Evolutionary conservation across 2,888 invertebrate species (phyloP), one percentile per base, ranked within the genome.

Genomic region (Ornithoptera priamus): DNA sequence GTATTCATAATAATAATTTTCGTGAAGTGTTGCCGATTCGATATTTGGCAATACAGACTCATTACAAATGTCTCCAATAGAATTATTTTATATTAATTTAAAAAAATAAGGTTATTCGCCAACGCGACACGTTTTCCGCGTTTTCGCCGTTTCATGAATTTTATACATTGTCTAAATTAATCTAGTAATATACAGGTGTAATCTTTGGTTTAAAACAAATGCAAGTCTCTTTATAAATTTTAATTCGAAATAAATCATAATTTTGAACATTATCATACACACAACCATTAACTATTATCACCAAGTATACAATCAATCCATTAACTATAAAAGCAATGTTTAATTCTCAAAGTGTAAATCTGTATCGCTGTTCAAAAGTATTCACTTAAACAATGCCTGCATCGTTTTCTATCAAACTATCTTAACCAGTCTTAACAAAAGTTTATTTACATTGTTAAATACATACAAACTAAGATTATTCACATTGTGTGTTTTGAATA

Each of bases 181-280:
- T 22, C 59, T 60, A 64, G 70, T 50, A 71, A 72, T 69, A 69
- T 71, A 74, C 71, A 72, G 62, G 72, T 71, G 69, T 72, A 68
- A 70, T 75, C 76, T 76, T 76, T 75, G 76, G 76, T 74, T 71
- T 74, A 69, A 70, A 72, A 64, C 60, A 67, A 64, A 63, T 64
- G 46, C 62, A 30, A 42, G 56, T 20, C 2, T 56, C n/a, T 56
- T 8, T 56, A 36, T 24, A 18, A 17, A 10, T 63, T 39, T 18
- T 53, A 62, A 24, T 53, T 17, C 12, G n/a, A 57, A 42, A 70
- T 62, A 20, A 69, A 65, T 60, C 62, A 59, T 65, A 73, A 67
- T 65, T 68, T 30, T 65, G 20, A 56, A 70, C 62, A 58, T 66
- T n/a, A 24, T 53, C 24, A 39, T 53, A 60, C 39, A 42, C 30